Base-by-base conservation (phyloP, 1,140 invertebrate genomes). In the Manduca sexta region DNA sequence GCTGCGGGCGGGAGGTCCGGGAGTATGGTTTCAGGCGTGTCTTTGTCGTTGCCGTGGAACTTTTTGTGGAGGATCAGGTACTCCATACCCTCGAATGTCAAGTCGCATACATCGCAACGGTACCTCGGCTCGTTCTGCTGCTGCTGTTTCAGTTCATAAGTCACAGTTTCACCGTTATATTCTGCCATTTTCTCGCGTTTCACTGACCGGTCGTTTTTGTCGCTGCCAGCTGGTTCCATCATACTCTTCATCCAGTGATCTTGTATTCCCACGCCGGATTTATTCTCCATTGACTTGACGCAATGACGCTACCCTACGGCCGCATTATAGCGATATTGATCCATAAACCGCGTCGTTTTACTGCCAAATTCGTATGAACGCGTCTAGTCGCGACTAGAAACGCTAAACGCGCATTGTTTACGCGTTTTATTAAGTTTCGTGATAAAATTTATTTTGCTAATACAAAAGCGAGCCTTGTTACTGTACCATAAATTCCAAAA, bases 401-500 rank as follows among this genome's bases (percentile, higher is more conserved):
- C 56, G 45, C 52, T 75, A 74, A 72, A 76, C 69, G 44, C 52
- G 65, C 69, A 74, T 78, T 83, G 81, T 84, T 84, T 73, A 84
- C 73, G 70, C 69, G 60, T 71, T 63, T 60, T 60, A 57, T 48
- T 53, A 37, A 34, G 44, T 52, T 62, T 60, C 41, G 42, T 41
- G 46, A 33, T 42, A 47, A 68, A 74, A 79, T 74, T 72, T 64
- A 69, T 66, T 68, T 45, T 45, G 72, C 58, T 73, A 77, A 80
- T 58, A 85, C 79, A 82, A 85, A 84, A 83, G 78, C 56, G 66
- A 85, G 79, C 81, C 81, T 85, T 85, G 79, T 85, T 83, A 82
- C 81, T 60, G 69, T 72, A 80, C 71, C 77, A 84, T 84, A 84
- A 84, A 84, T 83, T 82, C 79, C 79, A 83, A 84, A 84, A 83